Conservation (phyloP, 1,140 invertebrate species). For the Trinorchestia longiramus region DNA sequence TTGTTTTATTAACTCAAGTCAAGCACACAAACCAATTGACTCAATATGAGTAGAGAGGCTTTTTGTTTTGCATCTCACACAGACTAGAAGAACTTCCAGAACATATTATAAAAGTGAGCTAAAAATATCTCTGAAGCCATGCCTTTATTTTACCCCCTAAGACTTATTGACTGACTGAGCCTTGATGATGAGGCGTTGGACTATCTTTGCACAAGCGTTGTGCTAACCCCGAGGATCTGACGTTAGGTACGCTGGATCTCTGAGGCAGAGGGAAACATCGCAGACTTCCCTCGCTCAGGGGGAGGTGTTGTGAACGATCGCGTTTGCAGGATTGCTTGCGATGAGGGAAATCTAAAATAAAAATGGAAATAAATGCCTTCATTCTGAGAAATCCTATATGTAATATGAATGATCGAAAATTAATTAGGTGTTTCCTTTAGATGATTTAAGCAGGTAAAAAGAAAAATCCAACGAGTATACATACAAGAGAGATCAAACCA, state of each 20-base stretch:
- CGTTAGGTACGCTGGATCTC: neutral
- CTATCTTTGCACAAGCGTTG: constrained; percentile 6
- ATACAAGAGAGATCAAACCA: too few species aligned
- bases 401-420: neutral
- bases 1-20: neutral
- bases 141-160: neutral
- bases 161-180: neutral
- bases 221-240: neutral
- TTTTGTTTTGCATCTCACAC: neutral
- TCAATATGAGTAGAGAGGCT: neutral
- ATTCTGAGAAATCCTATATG: neutral
- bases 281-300: neutral
- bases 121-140: neutral
- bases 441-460: neutral
- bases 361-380: neutral
- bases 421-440: neutral
- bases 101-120: neutral
- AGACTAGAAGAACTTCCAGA: neutral
- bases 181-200: neutral
- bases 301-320: neutral
- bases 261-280: neutral
- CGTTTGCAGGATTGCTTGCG: neutral
- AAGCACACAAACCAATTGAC: neutral
- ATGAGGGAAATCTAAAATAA: neutral
- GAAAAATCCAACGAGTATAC: too few species aligned